A percentile compares a stretch with the other conserved stretches of the same genome.
phyloP scores from a whole-genome alignment of 2,113 vertebrate species.

The Pleuronectes platessa region DNA sequence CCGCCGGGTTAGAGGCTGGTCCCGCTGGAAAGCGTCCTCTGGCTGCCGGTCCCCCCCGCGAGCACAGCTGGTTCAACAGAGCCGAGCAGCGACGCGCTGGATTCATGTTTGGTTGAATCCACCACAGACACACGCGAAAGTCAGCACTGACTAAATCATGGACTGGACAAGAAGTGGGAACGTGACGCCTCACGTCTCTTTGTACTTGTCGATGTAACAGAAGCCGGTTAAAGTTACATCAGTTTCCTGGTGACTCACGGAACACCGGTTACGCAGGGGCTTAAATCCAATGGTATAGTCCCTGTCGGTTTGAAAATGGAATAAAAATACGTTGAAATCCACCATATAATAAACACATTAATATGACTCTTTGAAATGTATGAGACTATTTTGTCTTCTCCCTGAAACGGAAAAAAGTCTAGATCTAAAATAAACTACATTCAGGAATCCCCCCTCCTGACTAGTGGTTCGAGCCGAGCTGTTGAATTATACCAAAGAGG shows the following conservation, averaged over 20 bases:
- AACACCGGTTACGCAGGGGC: not conserved
- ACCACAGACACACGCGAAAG: not conserved
- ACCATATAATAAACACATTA: not conserved
- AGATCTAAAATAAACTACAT: accelerated
- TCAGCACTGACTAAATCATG: not conserved
- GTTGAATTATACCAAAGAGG: not conserved
- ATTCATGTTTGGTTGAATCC: constrained; percentile 53
- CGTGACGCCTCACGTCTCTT: not conserved
- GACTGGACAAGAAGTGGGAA: not conserved
- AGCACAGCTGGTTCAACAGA: constrained; percentile 58
- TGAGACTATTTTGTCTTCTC: not conserved
- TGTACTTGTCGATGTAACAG: not conserved
- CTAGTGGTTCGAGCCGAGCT: constrained; percentile 6
- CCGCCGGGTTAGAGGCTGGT: not conserved
- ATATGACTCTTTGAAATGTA: not conserved
- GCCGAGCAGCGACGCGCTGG: constrained; percentile 64
- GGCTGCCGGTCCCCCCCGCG: not conserved
- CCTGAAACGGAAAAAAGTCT: not conserved
- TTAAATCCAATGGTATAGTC: not conserved
- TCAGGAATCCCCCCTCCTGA: accelerated
- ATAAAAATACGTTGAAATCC: not conserved
- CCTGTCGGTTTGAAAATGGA: not conserved
- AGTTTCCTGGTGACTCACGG: constrained; percentile 16
- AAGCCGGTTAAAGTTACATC: constrained; percentile 58
- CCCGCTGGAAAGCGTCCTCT: not conserved